Evolutionary conservation across 2,888 invertebrate genomes (phyloP).

Genomic region (Esperia sulphurella): DNA sequence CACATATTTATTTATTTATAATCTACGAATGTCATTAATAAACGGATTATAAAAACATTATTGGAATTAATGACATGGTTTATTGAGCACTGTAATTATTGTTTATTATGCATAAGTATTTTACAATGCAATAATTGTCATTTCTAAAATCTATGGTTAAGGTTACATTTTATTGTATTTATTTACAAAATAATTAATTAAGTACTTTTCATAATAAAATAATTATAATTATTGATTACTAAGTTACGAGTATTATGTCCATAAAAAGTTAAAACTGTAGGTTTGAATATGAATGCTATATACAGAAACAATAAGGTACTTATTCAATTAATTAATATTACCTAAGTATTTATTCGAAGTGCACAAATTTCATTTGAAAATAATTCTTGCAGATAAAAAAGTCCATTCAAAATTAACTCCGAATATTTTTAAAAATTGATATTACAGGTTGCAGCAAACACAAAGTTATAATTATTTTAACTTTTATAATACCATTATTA

Average conservation of each 20-base stretch:
- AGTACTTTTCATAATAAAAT: neutral
- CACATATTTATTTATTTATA: too few relatives aligned
- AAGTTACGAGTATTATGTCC: constrained; percentile 2
- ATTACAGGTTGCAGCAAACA: too few relatives aligned
- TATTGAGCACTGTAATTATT: constrained; percentile 39
- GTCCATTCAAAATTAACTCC: too few relatives aligned
- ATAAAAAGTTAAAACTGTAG: neutral
- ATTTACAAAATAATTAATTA: constrained; percentile 3
- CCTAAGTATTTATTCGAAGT: too few relatives aligned
- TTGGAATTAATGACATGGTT: constrained; percentile 17
- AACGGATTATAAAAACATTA: constrained; percentile 1
- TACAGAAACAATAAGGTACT: neutral
- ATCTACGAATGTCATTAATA: too few relatives aligned
- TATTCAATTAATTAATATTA: too few relatives aligned
- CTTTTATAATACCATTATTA: too few relatives aligned
- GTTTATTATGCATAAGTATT: constrained; percentile 27
- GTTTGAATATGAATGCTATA: neutral
- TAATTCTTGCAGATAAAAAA: too few relatives aligned
- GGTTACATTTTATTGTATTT: constrained; percentile 1
- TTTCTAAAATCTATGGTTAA: constrained; percentile 24
- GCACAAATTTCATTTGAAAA: too few relatives aligned
- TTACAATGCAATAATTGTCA: constrained; percentile 16
- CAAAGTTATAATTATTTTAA: too few relatives aligned
- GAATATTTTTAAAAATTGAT: too few relatives aligned
- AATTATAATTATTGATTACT: constrained; percentile 1